These are phyloP conservation scores for Ciconia maguari DNA, from an alignment of 2,113 vertebrate species.

Conservation along the genomic window DNA sequence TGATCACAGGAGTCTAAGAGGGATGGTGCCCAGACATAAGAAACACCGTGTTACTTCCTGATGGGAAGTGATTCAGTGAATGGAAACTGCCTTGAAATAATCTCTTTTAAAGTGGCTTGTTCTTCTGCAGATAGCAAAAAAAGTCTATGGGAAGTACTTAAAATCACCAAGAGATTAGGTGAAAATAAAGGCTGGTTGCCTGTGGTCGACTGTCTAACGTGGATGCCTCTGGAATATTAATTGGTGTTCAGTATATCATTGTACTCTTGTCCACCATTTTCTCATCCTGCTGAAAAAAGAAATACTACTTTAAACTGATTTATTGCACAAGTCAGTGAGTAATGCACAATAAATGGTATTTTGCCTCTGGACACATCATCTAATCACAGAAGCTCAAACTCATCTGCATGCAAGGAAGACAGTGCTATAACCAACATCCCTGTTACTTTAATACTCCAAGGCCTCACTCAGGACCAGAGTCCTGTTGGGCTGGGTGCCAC, in stretches of 20 bases:
- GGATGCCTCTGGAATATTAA: conserved; percentile 39
- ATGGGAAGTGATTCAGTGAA: background rate
- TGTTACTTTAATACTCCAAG: background rate
- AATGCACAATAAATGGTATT: background rate
- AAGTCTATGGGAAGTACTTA: background rate
- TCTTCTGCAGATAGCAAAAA: background rate
- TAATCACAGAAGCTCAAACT: background rate
- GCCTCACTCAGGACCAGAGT: background rate
- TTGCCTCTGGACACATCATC: background rate
- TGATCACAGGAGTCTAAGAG: background rate
- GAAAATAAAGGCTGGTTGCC: background rate
- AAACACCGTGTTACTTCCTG: background rate
- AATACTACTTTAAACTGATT: background rate
- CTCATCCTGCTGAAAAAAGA: background rate
- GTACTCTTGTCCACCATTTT: conserved; percentile 16
- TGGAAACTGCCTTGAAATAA: background rate
- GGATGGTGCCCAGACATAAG: background rate
- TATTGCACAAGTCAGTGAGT: background rate
- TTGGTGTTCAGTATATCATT: background rate
- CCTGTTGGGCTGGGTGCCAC: background rate
- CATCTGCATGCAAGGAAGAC: background rate
- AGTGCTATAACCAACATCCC: background rate
- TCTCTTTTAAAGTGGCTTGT: background rate
- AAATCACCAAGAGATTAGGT: background rate
- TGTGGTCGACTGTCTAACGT: background rate